These are phyloP conservation scores for Anthrax anthrax DNA, from an alignment of 2,888 invertebrate species.

Conservation along the genomic window DNA sequence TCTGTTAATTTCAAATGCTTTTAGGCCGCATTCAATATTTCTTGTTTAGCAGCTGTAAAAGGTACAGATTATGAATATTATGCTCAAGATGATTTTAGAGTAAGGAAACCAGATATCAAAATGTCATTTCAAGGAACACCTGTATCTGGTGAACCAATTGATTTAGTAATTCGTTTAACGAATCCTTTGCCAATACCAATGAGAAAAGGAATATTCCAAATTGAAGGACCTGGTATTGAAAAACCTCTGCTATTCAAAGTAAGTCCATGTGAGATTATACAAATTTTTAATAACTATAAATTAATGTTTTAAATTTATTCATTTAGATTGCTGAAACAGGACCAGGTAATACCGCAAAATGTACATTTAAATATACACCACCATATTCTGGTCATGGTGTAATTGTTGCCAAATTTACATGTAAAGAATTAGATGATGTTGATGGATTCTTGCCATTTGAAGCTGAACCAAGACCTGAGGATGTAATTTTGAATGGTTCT, in stretches of 20 bases:
- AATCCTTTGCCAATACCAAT: slow-evolving; percentile 73
- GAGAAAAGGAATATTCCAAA: slow-evolving; percentile 59
- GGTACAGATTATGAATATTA: slow-evolving; percentile 76
- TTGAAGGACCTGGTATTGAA: slow-evolving; percentile 71
- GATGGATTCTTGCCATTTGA: slow-evolving; percentile 73
- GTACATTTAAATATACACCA: slow-evolving; percentile 62
- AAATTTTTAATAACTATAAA: too few species aligned
- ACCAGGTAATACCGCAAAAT: slow-evolving; percentile 54
- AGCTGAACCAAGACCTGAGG: slow-evolving; percentile 39
- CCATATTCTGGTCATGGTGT: slow-evolving; percentile 66
- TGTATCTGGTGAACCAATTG: slow-evolving; percentile 38
- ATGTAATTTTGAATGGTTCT: slow-evolving; percentile 24
- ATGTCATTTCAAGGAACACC: slow-evolving; percentile 46
- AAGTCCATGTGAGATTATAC: too few species aligned
- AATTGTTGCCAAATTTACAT: slow-evolving; percentile 73
- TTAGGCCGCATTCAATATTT: slow-evolving; percentile 63
- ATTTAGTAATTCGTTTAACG: slow-evolving; percentile 50
- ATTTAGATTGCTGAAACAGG: slow-evolving; percentile 33
- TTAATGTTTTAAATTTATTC: background rate
- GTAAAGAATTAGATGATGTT: slow-evolving; percentile 77
- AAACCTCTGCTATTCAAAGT: slow-evolving; percentile 58
- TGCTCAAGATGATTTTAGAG: slow-evolving; percentile 78
- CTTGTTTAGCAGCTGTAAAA: slow-evolving; percentile 62
- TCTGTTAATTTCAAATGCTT: too few species aligned
- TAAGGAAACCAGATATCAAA: slow-evolving; percentile 77